Conservation (phyloP, 2,888 invertebrate genomes). For the Nomada hirtipes region DNA sequence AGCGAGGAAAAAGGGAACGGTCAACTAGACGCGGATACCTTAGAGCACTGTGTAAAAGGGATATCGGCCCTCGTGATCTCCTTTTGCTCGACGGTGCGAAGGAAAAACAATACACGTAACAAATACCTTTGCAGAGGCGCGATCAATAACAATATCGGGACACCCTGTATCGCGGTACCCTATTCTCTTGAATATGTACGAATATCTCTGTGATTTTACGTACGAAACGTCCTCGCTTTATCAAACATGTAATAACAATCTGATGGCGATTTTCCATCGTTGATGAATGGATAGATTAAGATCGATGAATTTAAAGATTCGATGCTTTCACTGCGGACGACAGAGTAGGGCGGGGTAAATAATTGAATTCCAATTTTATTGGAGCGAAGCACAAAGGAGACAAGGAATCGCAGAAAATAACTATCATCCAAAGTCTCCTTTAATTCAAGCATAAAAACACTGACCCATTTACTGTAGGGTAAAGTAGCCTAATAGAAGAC, state of each 20-base stretch:
- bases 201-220: constrained; percentile 17
- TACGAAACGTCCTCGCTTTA: not conserved
- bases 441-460: too few relatives aligned
- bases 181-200: constrained; percentile 27
- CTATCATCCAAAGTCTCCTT: too few relatives aligned
- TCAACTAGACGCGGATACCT: constrained; percentile 67
- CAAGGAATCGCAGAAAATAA: too few relatives aligned
- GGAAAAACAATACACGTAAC: constrained; percentile 75
- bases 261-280: too few relatives aligned
- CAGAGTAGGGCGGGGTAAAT: too few relatives aligned
- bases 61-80: constrained; percentile 71
- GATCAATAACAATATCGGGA: constrained; percentile 71
- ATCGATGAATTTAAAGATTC: too few relatives aligned
- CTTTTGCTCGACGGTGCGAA: constrained; percentile 80
- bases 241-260: not conserved
- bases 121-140: constrained; percentile 69
- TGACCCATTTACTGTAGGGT: too few relatives aligned
- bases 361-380: too few relatives aligned
- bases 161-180: constrained; percentile 26
- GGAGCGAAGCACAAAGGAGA: too few relatives aligned
- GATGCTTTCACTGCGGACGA: too few relatives aligned
- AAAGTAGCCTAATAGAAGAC: too few relatives aligned
- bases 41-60: constrained; percentile 69
- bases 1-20: constrained; percentile 63
- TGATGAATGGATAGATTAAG: too few relatives aligned